Percentiles rank a stretch among this genome's conserved stretches.
phyloP scores from a whole-genome alignment of 2,113 vertebrate species.

The Mormyrus lacerda region DNA sequence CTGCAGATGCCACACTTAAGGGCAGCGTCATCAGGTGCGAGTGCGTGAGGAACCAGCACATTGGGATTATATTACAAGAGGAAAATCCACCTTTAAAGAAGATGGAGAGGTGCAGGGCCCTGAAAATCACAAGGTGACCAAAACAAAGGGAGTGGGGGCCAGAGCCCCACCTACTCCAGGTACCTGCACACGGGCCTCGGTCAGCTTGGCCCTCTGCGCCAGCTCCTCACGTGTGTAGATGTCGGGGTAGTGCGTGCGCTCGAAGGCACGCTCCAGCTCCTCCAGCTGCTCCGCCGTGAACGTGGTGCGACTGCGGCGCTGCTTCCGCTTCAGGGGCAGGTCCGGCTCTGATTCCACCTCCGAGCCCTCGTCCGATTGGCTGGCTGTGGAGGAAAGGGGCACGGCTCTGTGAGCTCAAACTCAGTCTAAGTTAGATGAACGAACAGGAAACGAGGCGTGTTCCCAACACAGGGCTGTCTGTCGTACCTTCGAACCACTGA shows the following conservation, averaged over 20 bases:
- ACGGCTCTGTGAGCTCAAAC: neutral
- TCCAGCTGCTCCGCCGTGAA: slow-evolving; percentile 96
- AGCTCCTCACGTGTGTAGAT: slow-evolving; percentile 98
- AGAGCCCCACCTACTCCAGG: neutral
- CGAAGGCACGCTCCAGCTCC: slow-evolving; percentile 92
- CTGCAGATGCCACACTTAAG: neutral
- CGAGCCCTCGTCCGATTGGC: slow-evolving; percentile 92
- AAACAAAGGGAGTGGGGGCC: neutral
- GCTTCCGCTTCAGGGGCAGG: slow-evolving; percentile 91
- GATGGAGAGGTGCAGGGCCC: neutral
- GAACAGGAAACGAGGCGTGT: neutral
- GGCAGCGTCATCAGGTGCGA: neutral
- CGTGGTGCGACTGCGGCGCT: slow-evolving; percentile 90
- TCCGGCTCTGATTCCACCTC: slow-evolving; percentile 97
- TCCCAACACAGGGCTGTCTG: neutral
- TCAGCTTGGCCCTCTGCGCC: slow-evolving; percentile 92
- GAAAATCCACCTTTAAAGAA: neutral
- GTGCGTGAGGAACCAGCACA: neutral
- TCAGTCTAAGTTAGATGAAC: neutral
- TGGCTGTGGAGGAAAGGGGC: slow-evolving; percentile 54
- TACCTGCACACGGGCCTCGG: slow-evolving; percentile 96
- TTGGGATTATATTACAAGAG: neutral
- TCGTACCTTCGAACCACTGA: no score
- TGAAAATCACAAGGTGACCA: neutral
- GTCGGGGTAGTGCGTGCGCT: slow-evolving; percentile 96